Conservation (phyloP, 2,888 invertebrate genomes). For the Calameuta pallipes region DNA sequence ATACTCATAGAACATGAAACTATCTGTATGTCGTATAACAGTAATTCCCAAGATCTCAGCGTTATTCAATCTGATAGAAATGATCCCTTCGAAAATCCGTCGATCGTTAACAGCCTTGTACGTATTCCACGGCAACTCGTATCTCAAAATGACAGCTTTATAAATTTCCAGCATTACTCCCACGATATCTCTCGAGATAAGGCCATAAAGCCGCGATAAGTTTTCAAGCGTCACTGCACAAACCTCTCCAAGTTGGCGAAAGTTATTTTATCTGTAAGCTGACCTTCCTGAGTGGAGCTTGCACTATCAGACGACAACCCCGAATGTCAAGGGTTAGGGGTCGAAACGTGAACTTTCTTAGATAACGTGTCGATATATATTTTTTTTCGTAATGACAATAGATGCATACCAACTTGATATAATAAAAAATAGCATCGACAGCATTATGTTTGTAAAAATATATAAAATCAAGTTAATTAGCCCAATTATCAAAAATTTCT, state of each 20-base stretch:
- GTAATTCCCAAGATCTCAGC: background rate
- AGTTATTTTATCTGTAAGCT: background rate
- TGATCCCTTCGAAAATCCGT: background rate
- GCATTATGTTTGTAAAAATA: background rate
- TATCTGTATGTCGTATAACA: background rate
- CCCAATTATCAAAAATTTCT: background rate
- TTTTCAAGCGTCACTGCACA: constrained; percentile 1
- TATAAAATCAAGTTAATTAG: background rate
- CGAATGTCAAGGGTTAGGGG: background rate
- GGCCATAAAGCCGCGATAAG: background rate
- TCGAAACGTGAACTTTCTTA: background rate
- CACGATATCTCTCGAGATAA: constrained; percentile 1
- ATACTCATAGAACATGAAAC: background rate
- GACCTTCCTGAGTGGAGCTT: background rate
- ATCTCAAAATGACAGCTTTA: background rate
- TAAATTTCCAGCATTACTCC: constrained; percentile 3
- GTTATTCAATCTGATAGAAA: background rate
- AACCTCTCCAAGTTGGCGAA: background rate
- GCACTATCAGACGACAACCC: background rate
- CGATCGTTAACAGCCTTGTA: background rate
- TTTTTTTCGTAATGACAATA: no score
- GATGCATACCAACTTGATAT: no score
- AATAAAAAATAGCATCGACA: background rate
- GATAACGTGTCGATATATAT: background rate
- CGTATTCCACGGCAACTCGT: background rate